Conservation (phyloP, 2,888 invertebrate genomes). For the Spisula subtruncata region DNA sequence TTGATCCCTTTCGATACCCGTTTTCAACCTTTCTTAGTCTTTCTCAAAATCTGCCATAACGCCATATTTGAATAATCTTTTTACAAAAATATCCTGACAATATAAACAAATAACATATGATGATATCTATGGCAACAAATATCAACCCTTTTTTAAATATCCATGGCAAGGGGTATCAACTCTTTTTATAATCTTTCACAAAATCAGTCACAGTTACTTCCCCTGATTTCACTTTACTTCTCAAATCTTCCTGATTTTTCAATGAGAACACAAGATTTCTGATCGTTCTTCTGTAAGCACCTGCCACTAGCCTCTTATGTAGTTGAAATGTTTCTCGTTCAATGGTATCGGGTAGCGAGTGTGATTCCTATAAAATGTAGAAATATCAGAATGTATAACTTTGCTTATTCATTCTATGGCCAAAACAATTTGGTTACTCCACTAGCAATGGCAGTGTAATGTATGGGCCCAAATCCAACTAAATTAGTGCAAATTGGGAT, state of each 20-base stretch:
- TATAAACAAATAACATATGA: too few species aligned
- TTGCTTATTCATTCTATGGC: too few species aligned
- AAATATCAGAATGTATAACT: too few species aligned
- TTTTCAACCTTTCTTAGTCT: slow-evolving; percentile 61
- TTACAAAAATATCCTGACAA: too few species aligned
- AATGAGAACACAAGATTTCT: slow-evolving; percentile 82
- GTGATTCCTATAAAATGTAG: slow-evolving; percentile 65
- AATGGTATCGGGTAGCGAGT: slow-evolving; percentile 78
- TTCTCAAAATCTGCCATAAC: slow-evolving; percentile 80
- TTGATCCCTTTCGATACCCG: slow-evolving; percentile 9
- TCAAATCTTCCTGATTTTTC: slow-evolving; percentile 78
- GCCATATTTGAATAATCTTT: slow-evolving; percentile 65
- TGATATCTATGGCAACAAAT: too few species aligned
- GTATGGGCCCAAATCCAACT: too few species aligned
- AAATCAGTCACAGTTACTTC: slow-evolving; percentile 79
- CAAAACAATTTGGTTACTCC: too few species aligned
- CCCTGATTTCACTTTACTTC: slow-evolving; percentile 75
- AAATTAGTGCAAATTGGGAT: too few species aligned
- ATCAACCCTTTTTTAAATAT: too few species aligned
- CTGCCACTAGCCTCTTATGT: slow-evolving; percentile 74
- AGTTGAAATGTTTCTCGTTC: slow-evolving; percentile 82
- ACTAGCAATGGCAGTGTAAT: too few species aligned
- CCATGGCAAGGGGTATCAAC: slow-evolving; percentile 38
- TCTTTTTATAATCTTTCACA: slow-evolving; percentile 71
- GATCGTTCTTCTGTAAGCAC: slow-evolving; percentile 79